These are phyloP conservation scores for Forbesichthys agassizii DNA, from an alignment of 2,113 vertebrate genomes.

Conservation along the genomic window DNA sequence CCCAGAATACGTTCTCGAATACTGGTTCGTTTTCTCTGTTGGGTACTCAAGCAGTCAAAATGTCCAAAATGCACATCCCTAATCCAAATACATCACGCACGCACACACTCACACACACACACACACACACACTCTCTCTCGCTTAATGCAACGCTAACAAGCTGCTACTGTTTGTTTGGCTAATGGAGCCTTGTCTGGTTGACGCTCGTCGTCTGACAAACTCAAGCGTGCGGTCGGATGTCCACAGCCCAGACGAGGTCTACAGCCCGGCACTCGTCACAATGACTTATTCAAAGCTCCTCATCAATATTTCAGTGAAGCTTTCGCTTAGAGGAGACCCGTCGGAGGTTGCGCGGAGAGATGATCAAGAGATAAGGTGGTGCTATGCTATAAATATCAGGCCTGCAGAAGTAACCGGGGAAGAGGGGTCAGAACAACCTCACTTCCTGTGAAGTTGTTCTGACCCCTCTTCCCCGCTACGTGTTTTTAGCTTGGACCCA, in stretches of 20 bases:
- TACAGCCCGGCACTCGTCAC: conserved; percentile 49
- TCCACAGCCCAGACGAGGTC: conserved; percentile 49
- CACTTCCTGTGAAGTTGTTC: too few relatives aligned
- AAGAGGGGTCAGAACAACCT: too few relatives aligned
- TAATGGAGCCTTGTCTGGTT: conserved; percentile 47
- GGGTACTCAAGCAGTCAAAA: too few relatives aligned
- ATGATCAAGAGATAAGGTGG: conserved; percentile 37
- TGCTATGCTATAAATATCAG: conserved; percentile 61
- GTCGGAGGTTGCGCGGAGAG: conserved; percentile 44
- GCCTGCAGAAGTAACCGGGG: conserved; percentile 7
- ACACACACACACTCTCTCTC: conserved; percentile 27
- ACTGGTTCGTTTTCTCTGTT: too few relatives aligned
- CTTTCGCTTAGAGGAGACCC: conserved; percentile 60
- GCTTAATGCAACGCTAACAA: conserved; percentile 48
- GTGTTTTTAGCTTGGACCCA: conserved; percentile 5
- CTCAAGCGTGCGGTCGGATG: conserved; percentile 2
- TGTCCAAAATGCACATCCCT: too few relatives aligned
- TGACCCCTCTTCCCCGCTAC: not conserved
- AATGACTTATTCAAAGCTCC: conserved; percentile 70
- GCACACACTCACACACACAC: not conserved
- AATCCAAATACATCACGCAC: not conserved
- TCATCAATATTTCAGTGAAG: conserved; percentile 74
- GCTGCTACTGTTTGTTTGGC: conserved; percentile 58
- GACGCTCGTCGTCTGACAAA: conserved; percentile 40
- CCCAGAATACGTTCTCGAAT: too few relatives aligned